A percentile compares a stretch with the other conserved stretches of the same genome.
Evolutionary conservation across 2,113 vertebrate genomes (phyloP).

Genomic region (Halichoeres trimaculatus): DNA sequence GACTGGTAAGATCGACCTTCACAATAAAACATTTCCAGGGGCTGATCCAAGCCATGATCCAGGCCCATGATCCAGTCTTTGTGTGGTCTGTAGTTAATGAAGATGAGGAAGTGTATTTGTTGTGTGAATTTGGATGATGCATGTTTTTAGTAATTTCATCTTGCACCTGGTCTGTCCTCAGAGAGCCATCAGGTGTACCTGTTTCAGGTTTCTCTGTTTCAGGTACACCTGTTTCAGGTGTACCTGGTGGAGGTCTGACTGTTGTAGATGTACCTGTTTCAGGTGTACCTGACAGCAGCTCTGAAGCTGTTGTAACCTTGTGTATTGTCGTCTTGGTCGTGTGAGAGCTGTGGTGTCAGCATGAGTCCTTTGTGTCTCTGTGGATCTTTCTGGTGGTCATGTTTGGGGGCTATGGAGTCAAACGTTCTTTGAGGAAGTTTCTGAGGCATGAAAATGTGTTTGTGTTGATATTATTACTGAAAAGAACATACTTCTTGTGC

Average conservation of each 20-base stretch:
- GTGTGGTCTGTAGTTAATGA: no score
- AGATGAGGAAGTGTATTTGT: constrained; percentile 48
- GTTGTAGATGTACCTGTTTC: no score
- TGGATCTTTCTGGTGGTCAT: constrained; percentile 50
- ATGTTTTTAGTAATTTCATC: constrained; percentile 63
- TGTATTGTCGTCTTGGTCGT: constrained; percentile 77
- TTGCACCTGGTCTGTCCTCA: no score
- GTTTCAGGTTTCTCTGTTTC: no score
- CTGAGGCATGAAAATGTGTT: constrained; percentile 17
- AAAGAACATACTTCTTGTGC: constrained; percentile 35
- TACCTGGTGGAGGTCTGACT: no score
- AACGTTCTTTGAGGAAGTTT: constrained; percentile 21
- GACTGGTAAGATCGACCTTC: no score
- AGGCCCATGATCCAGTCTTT: constrained; percentile 46
- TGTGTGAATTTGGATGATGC: constrained; percentile 59
- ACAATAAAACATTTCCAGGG: constrained; percentile 25
- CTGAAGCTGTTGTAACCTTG: constrained; percentile 44
- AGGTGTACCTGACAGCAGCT: no score
- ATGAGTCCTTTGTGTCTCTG: constrained; percentile 75
- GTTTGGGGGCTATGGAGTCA: constrained; percentile 27
- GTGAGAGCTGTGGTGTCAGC: constrained; percentile 74
- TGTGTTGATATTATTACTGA: constrained; percentile 28
- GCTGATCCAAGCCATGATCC: constrained; percentile 23
- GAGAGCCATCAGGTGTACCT: no score
- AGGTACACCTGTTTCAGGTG: no score